Percentiles rank a stretch among this genome's conserved stretches.
phyloP scores from a whole-genome alignment of 2,113 vertebrate genomes.

The Apodemus speciosus region DNA sequence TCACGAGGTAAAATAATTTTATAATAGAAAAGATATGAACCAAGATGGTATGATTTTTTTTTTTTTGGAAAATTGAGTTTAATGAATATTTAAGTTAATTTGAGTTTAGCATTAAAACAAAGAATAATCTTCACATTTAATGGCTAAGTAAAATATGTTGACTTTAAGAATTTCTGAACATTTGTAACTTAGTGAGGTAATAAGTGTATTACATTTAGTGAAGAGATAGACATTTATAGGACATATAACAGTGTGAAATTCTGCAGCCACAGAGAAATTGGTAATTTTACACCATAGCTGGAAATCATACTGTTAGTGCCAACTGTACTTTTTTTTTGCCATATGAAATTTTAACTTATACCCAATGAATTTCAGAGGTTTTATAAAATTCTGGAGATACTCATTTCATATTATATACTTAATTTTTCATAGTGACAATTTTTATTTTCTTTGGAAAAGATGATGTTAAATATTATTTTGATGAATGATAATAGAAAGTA shows the following conservation, averaged over 20 bases:
- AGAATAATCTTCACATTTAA: constrained; percentile 50
- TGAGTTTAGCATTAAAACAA: background rate
- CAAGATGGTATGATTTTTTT: background rate
- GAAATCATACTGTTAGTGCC: constrained; percentile 62
- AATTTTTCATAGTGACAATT: constrained; percentile 47
- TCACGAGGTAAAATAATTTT: background rate
- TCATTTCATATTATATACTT: constrained; percentile 8
- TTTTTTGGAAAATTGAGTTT: background rate
- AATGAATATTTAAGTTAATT: background rate
- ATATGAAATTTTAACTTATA: constrained; percentile 53
- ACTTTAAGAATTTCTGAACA: constrained; percentile 49
- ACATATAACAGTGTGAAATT: constrained; percentile 65
- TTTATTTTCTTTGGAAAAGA: constrained; percentile 51
- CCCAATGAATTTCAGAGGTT: background rate
- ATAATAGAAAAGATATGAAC: background rate
- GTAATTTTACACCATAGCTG: constrained; percentile 48
- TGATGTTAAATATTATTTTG: background rate
- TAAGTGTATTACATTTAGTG: constrained; percentile 57
- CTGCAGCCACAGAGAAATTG: constrained; percentile 56
- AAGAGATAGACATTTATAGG: constrained; percentile 51
- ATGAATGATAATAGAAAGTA: constrained; percentile 28
- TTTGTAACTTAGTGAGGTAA: background rate
- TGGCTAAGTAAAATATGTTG: constrained; percentile 48
- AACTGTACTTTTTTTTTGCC: constrained; percentile 33
- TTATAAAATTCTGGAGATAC: constrained; percentile 35